phyloP scores from a whole-genome alignment of 2,797 vertebrate species.

The Chlorospingus semifuscus region DNA sequence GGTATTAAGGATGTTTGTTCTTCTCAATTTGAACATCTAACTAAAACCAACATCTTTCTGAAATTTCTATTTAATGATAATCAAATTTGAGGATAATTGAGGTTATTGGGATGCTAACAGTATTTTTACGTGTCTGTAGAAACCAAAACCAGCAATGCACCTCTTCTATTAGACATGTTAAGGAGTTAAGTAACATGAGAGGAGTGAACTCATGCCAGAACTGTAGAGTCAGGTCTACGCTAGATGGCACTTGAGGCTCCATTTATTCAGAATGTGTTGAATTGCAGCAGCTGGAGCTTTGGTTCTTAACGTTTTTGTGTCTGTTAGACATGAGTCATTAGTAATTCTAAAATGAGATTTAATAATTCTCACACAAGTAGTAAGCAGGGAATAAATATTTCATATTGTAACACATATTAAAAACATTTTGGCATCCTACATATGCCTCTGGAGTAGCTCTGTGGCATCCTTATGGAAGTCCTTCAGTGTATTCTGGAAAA shows the following conservation, averaged over 20 bases:
- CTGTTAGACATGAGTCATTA: constrained; percentile 8
- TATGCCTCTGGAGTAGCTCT: neutral
- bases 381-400: constrained; percentile 37
- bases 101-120: neutral
- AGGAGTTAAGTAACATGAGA: neutral
- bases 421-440: neutral
- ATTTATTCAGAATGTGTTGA: neutral
- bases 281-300: neutral
- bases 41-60: neutral
- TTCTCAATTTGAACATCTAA: neutral
- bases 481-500: neutral
- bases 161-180: neutral
- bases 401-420: neutral
- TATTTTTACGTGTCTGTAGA: neutral
- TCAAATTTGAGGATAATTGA: neutral
- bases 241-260: constrained; percentile 40
- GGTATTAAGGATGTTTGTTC: neutral
- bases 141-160: neutral
- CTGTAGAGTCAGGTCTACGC: neutral
- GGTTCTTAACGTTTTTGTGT: neutral
- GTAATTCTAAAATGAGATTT: constrained; percentile 32
- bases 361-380: constrained; percentile 16
- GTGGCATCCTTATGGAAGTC: neutral
- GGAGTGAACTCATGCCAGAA: neutral
- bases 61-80: neutral